Base-by-base conservation (phyloP, 2,113 vertebrate genomes). In the Eretmochelys imbricata region DNA sequence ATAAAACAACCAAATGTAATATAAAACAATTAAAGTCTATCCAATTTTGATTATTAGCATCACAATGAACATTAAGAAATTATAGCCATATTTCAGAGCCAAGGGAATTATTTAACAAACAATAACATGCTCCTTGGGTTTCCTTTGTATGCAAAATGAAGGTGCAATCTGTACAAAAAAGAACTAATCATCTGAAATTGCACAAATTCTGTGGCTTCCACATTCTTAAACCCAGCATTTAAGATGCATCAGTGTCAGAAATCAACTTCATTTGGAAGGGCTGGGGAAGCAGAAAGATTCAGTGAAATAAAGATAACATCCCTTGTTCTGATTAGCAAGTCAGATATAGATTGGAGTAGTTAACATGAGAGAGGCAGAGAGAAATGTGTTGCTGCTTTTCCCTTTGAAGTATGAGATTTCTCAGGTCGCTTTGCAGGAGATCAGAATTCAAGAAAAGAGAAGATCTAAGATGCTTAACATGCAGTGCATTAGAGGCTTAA, bases 401-500 rank as follows among this genome's bases (percentile, higher is more conserved):
- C 4, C 9, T 0, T 62, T 57, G 94, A 86, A 55, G 9, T 22
- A 1, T 10, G 12, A 2, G 5, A 7, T 4, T 59, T 93, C 85
- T 89, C 25, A 54, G 31, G 65, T 82, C 86, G 6, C 87, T 97
- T 93, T 93, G 42, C 54, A 53, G 91, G 27, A 54, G 6, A 1
- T 9, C 62, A 62, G 55, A 49, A 13, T 53, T 72, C 59, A 35
- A 55, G 13, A 49, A 2, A 1, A 14, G 6, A 51, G 10, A 51
- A 82, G 13, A 59, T 50, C 19, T 46, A 59, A 6, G 1, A 6
- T n/a, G 80, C 85, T 38, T 5, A 80, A 46, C 0, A 0, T 11
- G 12, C 20, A 84, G 55, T 10, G 6, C 27, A 20, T n/a, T 9
- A 19, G 0, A 1, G 1, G 80, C 24, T 38, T 2, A 22, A 25